Base-by-base conservation (phyloP, 2,888 invertebrate species). In the Morpho achilles region DNA sequence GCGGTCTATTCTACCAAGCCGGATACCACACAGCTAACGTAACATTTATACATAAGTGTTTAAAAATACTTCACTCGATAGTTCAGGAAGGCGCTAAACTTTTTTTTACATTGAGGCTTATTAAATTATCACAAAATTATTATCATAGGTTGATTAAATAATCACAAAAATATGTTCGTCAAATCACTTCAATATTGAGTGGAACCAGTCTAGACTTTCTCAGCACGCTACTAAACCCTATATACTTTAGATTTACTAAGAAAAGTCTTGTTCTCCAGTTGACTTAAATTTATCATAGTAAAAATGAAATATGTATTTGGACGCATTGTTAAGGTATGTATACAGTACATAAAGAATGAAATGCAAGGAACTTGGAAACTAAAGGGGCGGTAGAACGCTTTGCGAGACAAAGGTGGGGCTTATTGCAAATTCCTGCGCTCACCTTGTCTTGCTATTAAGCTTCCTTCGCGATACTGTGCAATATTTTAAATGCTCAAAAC, bases 391-490 rank as follows among this genome's bases (percentile, higher is more conserved):
- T 59, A 64, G 66, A 69, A 69, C 71, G 74, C 75, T 76, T 76
- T 74, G 58, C 70, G 77, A 83, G 82, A 83, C 83, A 84, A 84
- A 85, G 85, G 84, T 82, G 73, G 73, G 74, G 82, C 81, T 87
- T 89, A 89, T 89, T 89, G 87, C 85, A 80, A 84, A 88, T 87
- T 88, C 88, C 84, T 70, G 62, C 74, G 79, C 76, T 82, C 84
- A 85, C 84, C 82, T 86, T 78, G 72, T 75, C 74, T 72, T 69
- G 77, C 80, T 83, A 80, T 83, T 84, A 82, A 80, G 79, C 77
- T 72, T 71, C 75, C 74, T 77, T 73, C 74, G 77, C 77, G 66
- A 79, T 82, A 79, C 77, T 71, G 64, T 62, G 63, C 69, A 68
- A 69, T 71, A 69, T 72, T 70, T 69, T 71, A 69, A 70, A 68